A percentile compares a stretch with the other conserved stretches of the same genome.
phyloP scores from a whole-genome alignment of 1,140 invertebrate species.

The Lamellibrachia luymesi region DNA sequence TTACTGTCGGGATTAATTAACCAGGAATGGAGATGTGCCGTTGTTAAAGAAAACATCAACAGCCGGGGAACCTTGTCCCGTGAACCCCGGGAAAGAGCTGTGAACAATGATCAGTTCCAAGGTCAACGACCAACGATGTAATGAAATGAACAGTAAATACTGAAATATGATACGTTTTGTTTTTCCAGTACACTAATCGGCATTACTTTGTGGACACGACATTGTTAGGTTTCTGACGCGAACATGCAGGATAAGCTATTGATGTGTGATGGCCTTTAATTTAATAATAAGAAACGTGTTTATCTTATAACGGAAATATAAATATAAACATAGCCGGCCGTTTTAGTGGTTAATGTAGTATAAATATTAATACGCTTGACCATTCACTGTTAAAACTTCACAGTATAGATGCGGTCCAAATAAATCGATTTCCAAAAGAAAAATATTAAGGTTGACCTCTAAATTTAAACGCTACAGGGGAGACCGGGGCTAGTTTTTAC shows the following conservation, averaged over 20 bases:
- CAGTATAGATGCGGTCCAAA: too few species aligned
- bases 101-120: not conserved
- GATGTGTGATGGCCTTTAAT: not conserved
- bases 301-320: too few species aligned
- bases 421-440: too few species aligned
- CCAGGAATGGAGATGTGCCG: too few species aligned
- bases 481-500: too few species aligned
- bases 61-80: not conserved
- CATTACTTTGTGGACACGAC: not conserved
- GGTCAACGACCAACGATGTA: not conserved
- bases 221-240: not conserved
- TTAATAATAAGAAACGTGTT: not conserved
- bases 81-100: not conserved
- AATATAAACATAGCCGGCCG: too few species aligned
- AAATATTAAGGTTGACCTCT: too few species aligned
- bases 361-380: too few species aligned
- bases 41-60: not conserved
- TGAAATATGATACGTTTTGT: not conserved
- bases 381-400: too few species aligned
- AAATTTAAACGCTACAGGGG: too few species aligned
- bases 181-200: not conserved
- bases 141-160: not conserved
- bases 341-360: too few species aligned
- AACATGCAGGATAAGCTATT: not conserved
- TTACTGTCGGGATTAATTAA: too few species aligned